Evolutionary conservation across 2,797 vertebrate species (phyloP).

Genomic region (Rhinogobio ventralis): DNA sequence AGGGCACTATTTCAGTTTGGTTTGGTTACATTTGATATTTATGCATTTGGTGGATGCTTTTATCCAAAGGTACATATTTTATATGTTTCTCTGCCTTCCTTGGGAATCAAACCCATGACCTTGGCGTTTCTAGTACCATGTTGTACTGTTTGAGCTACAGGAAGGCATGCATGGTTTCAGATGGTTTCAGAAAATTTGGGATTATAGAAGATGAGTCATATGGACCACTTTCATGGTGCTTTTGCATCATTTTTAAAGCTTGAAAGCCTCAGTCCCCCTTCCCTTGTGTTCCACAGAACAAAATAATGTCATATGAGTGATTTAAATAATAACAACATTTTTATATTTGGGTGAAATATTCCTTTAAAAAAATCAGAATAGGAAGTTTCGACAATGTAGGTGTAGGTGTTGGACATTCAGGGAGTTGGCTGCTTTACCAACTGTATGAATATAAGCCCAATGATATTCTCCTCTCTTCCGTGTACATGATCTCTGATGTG

Average conservation of each 20-base stretch:
- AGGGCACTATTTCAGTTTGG: not conserved
- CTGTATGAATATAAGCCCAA: slow-evolving; percentile 39
- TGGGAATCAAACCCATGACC: too few relatives aligned
- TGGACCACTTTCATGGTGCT: not conserved
- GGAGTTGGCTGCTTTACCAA: slow-evolving; percentile 33
- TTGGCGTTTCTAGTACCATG: not conserved
- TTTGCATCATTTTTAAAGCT: not conserved
- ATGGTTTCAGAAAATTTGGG: not conserved
- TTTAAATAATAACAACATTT: not conserved
- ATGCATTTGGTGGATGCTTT: not conserved
- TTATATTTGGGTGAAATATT: not conserved
- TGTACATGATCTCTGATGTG: slow-evolving; percentile 31
- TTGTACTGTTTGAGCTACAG: not conserved
- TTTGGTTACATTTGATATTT: not conserved
- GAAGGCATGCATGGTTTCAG: not conserved
- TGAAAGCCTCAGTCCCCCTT: not conserved
- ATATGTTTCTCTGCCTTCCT: too few relatives aligned
- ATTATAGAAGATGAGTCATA: not conserved
- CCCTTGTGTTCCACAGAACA: not conserved
- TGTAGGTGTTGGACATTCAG: slow-evolving; percentile 23
- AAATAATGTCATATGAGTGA: not conserved
- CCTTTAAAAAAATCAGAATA: not conserved
- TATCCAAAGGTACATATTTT: not conserved
- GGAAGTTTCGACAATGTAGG: not conserved
- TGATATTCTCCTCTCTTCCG: slow-evolving; percentile 23